Evolutionary conservation across 2,888 invertebrate species (phyloP).

Genomic region (Crioceris asparagi): DNA sequence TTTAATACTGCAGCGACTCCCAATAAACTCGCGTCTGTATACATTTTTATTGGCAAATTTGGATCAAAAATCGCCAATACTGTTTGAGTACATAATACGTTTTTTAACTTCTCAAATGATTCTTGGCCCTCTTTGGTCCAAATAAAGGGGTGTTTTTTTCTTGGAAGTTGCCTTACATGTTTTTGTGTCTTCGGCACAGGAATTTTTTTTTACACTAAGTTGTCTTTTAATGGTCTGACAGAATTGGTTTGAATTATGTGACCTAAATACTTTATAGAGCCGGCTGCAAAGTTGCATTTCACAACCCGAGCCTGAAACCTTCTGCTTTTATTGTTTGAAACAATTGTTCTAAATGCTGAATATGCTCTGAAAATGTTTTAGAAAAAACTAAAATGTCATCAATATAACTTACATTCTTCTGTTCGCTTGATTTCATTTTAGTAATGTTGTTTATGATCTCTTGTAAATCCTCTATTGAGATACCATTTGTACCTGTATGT

Average conservation of each 20-base stretch:
- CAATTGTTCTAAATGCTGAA: too few species aligned
- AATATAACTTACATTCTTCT: not conserved
- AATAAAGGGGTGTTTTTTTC: not conserved
- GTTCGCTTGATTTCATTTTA: too few species aligned
- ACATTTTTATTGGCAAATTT: too few species aligned
- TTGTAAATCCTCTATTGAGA: too few species aligned
- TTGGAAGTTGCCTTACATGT: not conserved
- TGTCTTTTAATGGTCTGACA: not conserved
- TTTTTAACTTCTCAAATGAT: not conserved
- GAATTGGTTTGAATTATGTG: too few species aligned
- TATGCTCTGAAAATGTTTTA: not conserved
- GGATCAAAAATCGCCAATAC: not conserved
- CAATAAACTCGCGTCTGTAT: too few species aligned
- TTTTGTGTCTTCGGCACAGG: not conserved
- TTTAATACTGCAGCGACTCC: not conserved
- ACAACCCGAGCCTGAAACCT: too few species aligned
- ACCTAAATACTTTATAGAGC: not conserved
- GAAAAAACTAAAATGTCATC: not conserved
- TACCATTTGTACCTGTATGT: too few species aligned
- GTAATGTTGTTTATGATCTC: too few species aligned
- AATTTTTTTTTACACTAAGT: not conserved
- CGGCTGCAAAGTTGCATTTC: not conserved
- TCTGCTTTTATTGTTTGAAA: too few species aligned
- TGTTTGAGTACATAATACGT: not conserved
- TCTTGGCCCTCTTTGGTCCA: not conserved